Base-by-base conservation (phyloP, 2,797 vertebrate genomes). In the Geotrypetes seraphini region DNA sequence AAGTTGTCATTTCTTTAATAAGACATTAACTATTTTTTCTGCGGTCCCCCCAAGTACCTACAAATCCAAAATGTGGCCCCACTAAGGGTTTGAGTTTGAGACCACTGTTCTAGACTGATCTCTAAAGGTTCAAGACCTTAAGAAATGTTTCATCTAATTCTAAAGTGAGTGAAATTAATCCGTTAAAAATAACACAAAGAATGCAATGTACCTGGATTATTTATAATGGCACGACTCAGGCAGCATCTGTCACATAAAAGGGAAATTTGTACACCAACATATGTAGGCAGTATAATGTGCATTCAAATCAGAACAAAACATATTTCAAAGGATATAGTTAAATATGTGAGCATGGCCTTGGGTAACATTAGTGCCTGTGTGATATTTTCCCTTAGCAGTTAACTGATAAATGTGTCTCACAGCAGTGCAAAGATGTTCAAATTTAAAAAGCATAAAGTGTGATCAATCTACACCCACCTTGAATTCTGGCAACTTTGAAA, bases 201-300 rank as follows among this genome's bases (percentile, higher is more conserved):
- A n/a, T n/a, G n/a, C n/a, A n/a, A n/a, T n/a, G n/a, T n/a, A n/a
- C n/a, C n/a, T n/a, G n/a, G n/a, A n/a, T n/a, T n/a, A n/a, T n/a
- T n/a, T n/a, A n/a, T n/a, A n/a, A n/a, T n/a, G n/a, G n/a, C n/a
- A n/a, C n/a, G n/a, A n/a, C n/a, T n/a, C n/a, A n/a, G n/a, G n/a
- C n/a, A 66, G 58, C 68, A 63, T 47, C 68, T 66, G 60, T 63
- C 61, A 15, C 63, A 39, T 41, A 16, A 49, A 63, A 22, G 43
- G 33, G 34, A n/a, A 53, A 53, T 48, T 38, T 36, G 28, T 31
- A 45, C 44, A 54, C 34, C 50, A 50, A 59, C 67, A 71, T 65
- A 54, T 63, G 57, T 19, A 41, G 46, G 42, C 33, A 28, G 49
- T 57, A 47, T 40, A 50, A 57, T 39, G 53, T 44, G 42, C 51